Base-by-base conservation (phyloP, 2,888 invertebrate genomes). In the Acleris emargana region DNA sequence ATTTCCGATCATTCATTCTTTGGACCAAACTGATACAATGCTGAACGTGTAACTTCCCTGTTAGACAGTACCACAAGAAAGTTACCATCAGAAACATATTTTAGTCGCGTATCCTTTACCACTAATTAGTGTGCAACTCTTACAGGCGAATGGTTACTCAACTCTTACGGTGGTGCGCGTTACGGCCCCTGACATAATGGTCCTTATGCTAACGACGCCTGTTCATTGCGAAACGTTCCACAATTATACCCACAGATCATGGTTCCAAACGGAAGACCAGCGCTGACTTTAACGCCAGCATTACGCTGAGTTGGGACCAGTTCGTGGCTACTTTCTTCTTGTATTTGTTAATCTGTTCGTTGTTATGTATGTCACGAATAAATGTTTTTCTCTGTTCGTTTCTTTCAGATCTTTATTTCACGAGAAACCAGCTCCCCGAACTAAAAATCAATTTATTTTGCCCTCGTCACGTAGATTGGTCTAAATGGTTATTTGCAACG, bases 71-170 rank as follows among this genome's bases (percentile, higher is more conserved):
- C n/a, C 6, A 17, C 16, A 45, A 25, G 28, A 28, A 7, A 54
- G 53, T n/a, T n/a, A 32, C 32, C 28, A 25, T 51, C 1, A 13
- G 38, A 42, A 42, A 28, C 2, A 32, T 64, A 60, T 55, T 60
- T 43, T 60, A 13, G 25, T 18, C 25, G 55, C 51, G 55, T 45
- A 57, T 66, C 60, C 60, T 60, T 60, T 22, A 58, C 51, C 61
- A 61, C 61, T 81, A 88, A 88, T 88, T 88, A 87, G 82, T 78
- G 84, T 75, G 75, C 78, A 81, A 81, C 42, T 50, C 43, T 43
- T 42, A 59, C 51, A 59, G n/a, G 42, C 13, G 52, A 38, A n/a
- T 43, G 55, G 59, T 66, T 61, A 57, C 66, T 57, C 61, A 61
- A 66, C 54, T 66, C 57, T 64, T 64, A 55, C 59, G 45, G 54